Evolutionary conservation across 2,113 vertebrate genomes (phyloP), one percentile per base, ranked within the genome.

Genomic region (Dicrurus megarhynchus): DNA sequence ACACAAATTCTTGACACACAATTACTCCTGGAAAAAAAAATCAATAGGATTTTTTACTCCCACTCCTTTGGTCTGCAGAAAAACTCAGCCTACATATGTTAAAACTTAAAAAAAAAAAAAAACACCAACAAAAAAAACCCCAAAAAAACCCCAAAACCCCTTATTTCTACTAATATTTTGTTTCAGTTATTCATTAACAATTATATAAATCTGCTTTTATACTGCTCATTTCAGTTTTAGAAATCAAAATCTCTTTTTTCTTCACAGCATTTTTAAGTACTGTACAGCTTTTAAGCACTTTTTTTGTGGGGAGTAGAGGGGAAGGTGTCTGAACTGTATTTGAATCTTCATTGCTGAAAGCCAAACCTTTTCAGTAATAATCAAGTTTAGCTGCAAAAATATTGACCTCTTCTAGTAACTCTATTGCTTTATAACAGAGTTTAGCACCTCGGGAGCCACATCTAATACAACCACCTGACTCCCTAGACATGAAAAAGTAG

Each of bases 11-110:
- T 57, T 76, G 70, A 91, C 27, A 83, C 6, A 64, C 11, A 84
- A 44, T 41, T 93, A 69, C 5, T 67, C 52, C 33, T 16, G n/a
- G n/a, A 68, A 39, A 76, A 49, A 46, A 83, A 52, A 50, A 47
- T 42, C 64, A 64, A 32, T 53, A 21, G 46, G 27, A 63, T 78
- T 78, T 93, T 95, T 91, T 21, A 91, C 75, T 94, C 87, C 85
- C 68, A 90, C 79, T 85, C 75, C 32, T 74, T 88, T 30, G 44
- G 28, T 69, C 49, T 85, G 28, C 41, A 83, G 39, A 89, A 91
- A 89, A 89, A 60, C 7, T 18, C 81, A 89, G 53, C 49, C 57
- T 70, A 74, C 70, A 30, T 65, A 65, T 35, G 9, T 73, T 65
- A 69, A 73, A 94, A 56, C 7, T 17, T 18, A 19, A 76, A 60